Evolutionary conservation across 2,113 vertebrate genomes (phyloP).

Genomic region (Telmatochromis sp.): DNA sequence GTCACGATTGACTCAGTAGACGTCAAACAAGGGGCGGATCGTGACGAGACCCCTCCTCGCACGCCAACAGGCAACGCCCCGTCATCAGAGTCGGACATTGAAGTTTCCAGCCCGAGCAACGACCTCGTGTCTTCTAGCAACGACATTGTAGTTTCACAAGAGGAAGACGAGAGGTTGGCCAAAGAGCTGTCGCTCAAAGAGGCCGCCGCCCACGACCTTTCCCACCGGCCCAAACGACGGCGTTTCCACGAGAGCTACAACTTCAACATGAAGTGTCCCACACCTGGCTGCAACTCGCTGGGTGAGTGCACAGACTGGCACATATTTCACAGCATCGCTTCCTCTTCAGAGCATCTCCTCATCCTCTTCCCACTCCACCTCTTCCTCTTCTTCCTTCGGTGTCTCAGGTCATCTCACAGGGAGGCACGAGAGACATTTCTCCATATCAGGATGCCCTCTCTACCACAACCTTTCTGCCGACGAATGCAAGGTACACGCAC

Average conservation of each 20-base stretch:
- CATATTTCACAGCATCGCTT: background rate
- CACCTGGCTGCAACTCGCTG: conserved; percentile 93
- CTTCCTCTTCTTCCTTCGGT: no score
- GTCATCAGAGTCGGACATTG: conserved; percentile 94
- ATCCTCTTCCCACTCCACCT: background rate
- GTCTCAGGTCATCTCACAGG: conserved; percentile 89
- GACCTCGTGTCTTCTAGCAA: conserved; percentile 78
- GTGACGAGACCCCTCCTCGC: conserved; percentile 89
- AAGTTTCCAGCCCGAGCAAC: conserved; percentile 85
- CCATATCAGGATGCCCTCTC: conserved; percentile 94
- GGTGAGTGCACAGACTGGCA: conserved; percentile 62
- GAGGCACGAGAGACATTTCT: conserved; percentile 96
- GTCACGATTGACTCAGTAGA: background rate
- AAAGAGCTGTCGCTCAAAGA: conserved; percentile 96
- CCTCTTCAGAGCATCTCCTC: background rate
- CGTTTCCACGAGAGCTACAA: conserved; percentile 99
- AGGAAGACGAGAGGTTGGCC: conserved; percentile 88
- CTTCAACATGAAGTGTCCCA: conserved; percentile 99
- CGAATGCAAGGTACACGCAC: conserved; percentile 88
- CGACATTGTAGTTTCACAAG: conserved; percentile 72
- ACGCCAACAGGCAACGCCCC: conserved; percentile 93
- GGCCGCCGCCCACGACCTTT: conserved; percentile 90
- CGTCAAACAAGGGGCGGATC: conserved; percentile 66
- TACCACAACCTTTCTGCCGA: conserved; percentile 97
- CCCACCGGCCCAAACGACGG: conserved; percentile 92